Conservation (phyloP, 2,888 invertebrate species). For the Athetis lepigone region DNA sequence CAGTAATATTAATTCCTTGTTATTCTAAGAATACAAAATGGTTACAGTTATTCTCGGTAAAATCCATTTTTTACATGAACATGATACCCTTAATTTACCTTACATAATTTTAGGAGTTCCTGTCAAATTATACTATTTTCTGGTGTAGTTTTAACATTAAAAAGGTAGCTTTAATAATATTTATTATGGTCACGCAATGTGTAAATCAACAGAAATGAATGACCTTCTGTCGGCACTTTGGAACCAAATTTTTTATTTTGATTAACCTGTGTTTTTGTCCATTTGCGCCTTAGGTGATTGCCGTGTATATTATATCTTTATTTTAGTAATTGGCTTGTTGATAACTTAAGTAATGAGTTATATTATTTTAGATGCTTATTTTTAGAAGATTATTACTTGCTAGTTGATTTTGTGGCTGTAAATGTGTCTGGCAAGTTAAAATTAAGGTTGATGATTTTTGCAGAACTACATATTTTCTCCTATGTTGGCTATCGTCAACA, state of each 20-base stretch:
- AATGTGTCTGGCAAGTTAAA: too few species aligned
- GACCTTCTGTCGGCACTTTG: constrained; percentile 41
- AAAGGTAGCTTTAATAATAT: constrained; percentile 57
- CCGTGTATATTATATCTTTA: constrained; percentile 31
- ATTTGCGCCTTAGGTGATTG: constrained; percentile 13
- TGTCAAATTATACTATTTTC: constrained; percentile 57
- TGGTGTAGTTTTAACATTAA: constrained; percentile 46
- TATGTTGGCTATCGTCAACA: too few species aligned
- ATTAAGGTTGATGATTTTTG: too few species aligned
- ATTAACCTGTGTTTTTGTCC: constrained; percentile 28
- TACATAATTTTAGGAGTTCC: constrained; percentile 34
- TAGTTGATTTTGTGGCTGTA: too few species aligned
- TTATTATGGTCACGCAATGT: constrained; percentile 57
- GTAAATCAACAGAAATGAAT: constrained; percentile 53
- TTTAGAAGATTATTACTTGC: too few species aligned
- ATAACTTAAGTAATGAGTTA: neutral
- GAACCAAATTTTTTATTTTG: constrained; percentile 29
- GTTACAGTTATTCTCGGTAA: constrained; percentile 16
- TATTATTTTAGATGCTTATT: too few species aligned
- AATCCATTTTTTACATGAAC: constrained; percentile 27
- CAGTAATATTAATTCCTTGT: too few species aligned
- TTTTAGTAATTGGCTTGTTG: constrained; percentile 16
- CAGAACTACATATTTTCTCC: too few species aligned
- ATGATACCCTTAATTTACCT: constrained; percentile 44
- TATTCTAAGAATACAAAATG: constrained; percentile 3